phyloP scores from a whole-genome alignment of 2,888 invertebrate genomes.

The Eupithecia dodoneata region DNA sequence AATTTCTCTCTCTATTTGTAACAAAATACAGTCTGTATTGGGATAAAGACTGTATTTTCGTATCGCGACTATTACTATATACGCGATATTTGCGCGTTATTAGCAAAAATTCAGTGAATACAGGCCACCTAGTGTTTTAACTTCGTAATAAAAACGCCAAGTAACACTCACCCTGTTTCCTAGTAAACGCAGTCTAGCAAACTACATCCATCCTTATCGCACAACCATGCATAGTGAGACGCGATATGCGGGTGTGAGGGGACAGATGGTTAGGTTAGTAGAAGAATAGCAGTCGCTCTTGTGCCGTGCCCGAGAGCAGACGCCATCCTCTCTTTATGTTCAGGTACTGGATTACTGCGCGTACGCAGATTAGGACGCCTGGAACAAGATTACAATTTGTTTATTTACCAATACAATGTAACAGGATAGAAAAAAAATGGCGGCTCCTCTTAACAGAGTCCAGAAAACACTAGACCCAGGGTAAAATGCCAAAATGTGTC shows the following conservation, averaged over 20 bases:
- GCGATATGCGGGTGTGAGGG: constrained; percentile 50
- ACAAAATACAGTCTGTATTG: too few species aligned
- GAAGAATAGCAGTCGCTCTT: constrained; percentile 94
- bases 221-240: constrained; percentile 45
- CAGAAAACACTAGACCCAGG: too few species aligned
- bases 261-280: constrained; percentile 85
- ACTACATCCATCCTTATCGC: constrained; percentile 54
- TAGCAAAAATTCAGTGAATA: not conserved
- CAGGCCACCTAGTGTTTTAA: not conserved
- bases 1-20: too few species aligned
- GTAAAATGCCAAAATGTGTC: too few species aligned
- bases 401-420: not conserved
- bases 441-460: not conserved
- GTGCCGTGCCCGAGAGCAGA: constrained; percentile 92
- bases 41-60: too few species aligned
- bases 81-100: not conserved
- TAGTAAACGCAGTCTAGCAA: constrained; percentile 37
- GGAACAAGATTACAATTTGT: constrained; percentile 55
- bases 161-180: not conserved
- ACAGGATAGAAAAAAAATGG: not conserved
- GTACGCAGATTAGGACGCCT: constrained; percentile 93
- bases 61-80: too few species aligned
- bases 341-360: constrained; percentile 94
- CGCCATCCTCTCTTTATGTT: constrained; percentile 96
- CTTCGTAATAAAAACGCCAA: not conserved